These are phyloP conservation scores for Carassius carassius DNA, from an alignment of 2,113 vertebrate genomes.

Conservation along the genomic window DNA sequence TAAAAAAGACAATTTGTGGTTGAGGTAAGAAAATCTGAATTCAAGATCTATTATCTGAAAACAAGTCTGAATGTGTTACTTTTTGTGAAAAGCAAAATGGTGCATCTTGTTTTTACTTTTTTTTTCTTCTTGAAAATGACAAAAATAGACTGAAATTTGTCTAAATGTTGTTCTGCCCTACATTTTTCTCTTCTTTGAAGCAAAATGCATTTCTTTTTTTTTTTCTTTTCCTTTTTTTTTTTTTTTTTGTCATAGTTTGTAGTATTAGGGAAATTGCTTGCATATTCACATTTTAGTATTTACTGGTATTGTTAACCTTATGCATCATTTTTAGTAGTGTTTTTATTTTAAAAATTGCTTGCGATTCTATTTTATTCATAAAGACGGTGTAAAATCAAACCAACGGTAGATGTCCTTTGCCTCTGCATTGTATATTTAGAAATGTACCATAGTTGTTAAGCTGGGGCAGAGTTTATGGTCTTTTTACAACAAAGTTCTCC, in stretches of 20 bases:
- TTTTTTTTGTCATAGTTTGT: not conserved
- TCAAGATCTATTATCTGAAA: not conserved
- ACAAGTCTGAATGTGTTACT: slow-evolving; percentile 12
- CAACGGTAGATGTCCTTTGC: slow-evolving; percentile 50
- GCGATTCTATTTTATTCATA: slow-evolving; percentile 42
- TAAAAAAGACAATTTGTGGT: not conserved
- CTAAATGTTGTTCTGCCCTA: slow-evolving; percentile 22
- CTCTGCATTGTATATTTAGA: slow-evolving; percentile 47
- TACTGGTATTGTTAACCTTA: slow-evolving; percentile 1
- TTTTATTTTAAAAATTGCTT: slow-evolving; percentile 1
- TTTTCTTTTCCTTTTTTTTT: not conserved
- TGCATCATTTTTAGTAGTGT: not conserved
- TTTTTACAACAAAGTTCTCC: slow-evolving; percentile 51
- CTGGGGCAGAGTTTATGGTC: slow-evolving; percentile 47
- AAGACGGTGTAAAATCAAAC: slow-evolving; percentile 30
- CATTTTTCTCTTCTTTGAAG: not conserved
- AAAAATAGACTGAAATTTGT: slow-evolving; percentile 12
- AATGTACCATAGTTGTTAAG: slow-evolving; percentile 29
- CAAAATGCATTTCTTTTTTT: not conserved
- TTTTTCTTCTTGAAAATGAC: slow-evolving; percentile 10
- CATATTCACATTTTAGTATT: slow-evolving; percentile 18
- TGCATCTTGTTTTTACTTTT: slow-evolving; percentile 15
- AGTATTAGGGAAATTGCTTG: not conserved
- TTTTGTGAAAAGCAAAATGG: not conserved
- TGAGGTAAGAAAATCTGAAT: slow-evolving; percentile 1